These are phyloP conservation scores for Phataginus tetradactyla DNA, from an alignment of 2,797 vertebrate genomes.

Conservation along the genomic window DNA sequence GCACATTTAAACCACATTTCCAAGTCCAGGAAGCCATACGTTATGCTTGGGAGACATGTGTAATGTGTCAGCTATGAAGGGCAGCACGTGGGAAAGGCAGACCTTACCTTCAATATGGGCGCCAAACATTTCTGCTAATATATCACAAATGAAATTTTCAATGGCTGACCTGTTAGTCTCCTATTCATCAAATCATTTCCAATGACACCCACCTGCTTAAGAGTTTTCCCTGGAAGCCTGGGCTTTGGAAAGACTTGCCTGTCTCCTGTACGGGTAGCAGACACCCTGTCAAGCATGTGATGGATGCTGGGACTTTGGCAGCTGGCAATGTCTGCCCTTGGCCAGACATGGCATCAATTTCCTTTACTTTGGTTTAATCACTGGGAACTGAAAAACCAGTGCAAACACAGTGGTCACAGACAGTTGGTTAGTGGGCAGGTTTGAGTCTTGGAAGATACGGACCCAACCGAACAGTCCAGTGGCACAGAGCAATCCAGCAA, in stretches of 20 bases:
- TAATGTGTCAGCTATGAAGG: constrained; percentile 80
- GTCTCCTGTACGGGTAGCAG: constrained; percentile 27
- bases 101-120: constrained; percentile 57
- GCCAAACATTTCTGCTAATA: constrained; percentile 63
- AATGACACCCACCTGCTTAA: constrained; percentile 63
- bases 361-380: constrained; percentile 62
- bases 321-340: constrained; percentile 11
- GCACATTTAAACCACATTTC: constrained; percentile 50
- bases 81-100: constrained; percentile 68
- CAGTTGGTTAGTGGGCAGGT: constrained; percentile 19
- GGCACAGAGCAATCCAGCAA: background rate
- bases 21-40: constrained; percentile 77
- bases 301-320: constrained; percentile 42
- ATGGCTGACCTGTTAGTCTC: constrained; percentile 43
- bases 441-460: constrained; percentile 10
- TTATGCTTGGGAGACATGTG: constrained; percentile 75
- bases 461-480: constrained; percentile 6
- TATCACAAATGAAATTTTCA: constrained; percentile 67
- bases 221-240: background rate
- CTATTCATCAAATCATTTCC: constrained; percentile 70
- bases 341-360: constrained; percentile 71
- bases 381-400: constrained; percentile 38
- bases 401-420: constrained; percentile 56
- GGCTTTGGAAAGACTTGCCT: background rate
- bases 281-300: constrained; percentile 13